These are phyloP conservation scores for Crossoptilon crossoptilon DNA, from an alignment of 2,797 vertebrate genomes.

Conservation along the genomic window DNA sequence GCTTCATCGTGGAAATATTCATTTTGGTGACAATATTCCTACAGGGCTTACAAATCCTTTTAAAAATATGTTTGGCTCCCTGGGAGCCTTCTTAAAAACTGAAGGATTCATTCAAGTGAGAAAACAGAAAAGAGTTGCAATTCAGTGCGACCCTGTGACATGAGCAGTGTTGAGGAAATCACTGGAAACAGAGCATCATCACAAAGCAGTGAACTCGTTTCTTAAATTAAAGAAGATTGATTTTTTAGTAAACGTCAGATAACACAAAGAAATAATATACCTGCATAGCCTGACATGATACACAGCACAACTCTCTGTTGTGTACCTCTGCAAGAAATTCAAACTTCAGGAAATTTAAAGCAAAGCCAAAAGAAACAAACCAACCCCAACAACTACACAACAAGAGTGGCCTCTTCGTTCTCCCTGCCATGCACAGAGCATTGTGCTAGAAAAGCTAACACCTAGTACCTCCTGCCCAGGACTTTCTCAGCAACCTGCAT, in stretches of 20 bases:
- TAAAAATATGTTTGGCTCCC: slow-evolving; percentile 20
- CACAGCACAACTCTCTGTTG: neutral
- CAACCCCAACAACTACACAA: neutral
- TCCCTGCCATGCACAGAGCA: accelerated
- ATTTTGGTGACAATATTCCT: slow-evolving; percentile 51
- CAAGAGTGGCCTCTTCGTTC: neutral
- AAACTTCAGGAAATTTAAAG: neutral
- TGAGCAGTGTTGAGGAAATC: neutral
- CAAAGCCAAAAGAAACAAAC: neutral
- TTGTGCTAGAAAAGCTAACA: neutral
- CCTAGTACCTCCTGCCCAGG: neutral
- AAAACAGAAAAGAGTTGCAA: neutral
- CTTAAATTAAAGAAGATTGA: neutral
- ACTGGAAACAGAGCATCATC: neutral
- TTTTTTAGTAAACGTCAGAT: neutral
- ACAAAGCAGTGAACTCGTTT: neutral
- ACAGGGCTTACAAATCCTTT: slow-evolving; percentile 41
- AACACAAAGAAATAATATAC: neutral
- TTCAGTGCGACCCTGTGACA: neutral
- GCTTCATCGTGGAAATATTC: slow-evolving; percentile 62
- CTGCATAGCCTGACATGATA: neutral
- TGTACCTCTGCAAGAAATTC: neutral
- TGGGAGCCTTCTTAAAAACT: slow-evolving; percentile 1
- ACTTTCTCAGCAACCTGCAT: neutral
- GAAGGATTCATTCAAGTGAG: neutral